Evolutionary conservation across 2,797 vertebrate genomes (phyloP).

Genomic region (Lithobates sylvaticus): DNA sequence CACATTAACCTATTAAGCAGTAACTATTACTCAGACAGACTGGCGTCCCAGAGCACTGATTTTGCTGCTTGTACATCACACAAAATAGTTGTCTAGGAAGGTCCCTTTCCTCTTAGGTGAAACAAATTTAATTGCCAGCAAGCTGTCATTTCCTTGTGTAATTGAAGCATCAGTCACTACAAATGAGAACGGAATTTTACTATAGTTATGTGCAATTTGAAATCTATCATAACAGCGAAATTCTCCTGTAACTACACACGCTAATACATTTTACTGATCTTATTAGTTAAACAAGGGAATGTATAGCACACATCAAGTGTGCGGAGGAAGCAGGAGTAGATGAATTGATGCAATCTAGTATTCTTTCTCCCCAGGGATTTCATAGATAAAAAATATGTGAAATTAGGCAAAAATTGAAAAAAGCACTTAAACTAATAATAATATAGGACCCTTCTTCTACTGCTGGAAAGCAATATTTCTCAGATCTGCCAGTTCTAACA

Average conservation of each 20-base stretch:
- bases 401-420: slow-evolving; percentile 19
- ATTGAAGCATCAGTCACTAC: slow-evolving; percentile 59
- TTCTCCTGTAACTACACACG: slow-evolving; percentile 43
- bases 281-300: slow-evolving; percentile 54
- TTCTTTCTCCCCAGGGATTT: slow-evolving; percentile 65
- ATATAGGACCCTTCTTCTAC: slow-evolving; percentile 72
- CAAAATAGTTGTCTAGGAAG: slow-evolving; percentile 49
- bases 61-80: slow-evolving; percentile 40
- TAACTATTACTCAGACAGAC: slow-evolving; percentile 18
- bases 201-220: slow-evolving; percentile 52
- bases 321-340: slow-evolving; percentile 16
- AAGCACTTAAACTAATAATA: slow-evolving; percentile 71
- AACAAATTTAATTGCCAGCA: slow-evolving; percentile 53
- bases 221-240: slow-evolving; percentile 61
- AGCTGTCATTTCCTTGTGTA: slow-evolving; percentile 57
- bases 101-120: slow-evolving; percentile 52
- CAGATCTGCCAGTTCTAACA: slow-evolving; percentile 72
- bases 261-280: slow-evolving; percentile 60
- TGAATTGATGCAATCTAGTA: slow-evolving; percentile 63
- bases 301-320: slow-evolving; percentile 39
- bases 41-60: slow-evolving; percentile 37
- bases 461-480: slow-evolving; percentile 77
- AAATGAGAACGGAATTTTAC: slow-evolving; percentile 46
- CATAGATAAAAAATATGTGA: slow-evolving; percentile 46
- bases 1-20: slow-evolving; percentile 27